Evolutionary conservation across 2,888 invertebrate genomes (phyloP), one percentile per base, ranked within the genome.

Genomic region (Entomobrya multifasciata): DNA sequence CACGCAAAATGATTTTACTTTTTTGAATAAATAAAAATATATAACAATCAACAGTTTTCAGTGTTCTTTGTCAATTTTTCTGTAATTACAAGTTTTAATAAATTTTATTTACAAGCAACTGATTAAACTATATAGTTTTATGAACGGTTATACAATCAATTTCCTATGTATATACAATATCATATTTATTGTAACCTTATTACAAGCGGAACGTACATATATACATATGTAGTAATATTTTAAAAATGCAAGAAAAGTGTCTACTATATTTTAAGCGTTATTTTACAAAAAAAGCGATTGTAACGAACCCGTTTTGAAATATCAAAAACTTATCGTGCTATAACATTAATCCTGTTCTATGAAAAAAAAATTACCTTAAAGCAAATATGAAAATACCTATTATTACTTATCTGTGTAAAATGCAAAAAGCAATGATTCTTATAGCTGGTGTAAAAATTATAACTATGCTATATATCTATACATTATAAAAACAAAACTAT

Each of bases 281-380:
- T 47, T 72, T 72, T 47, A 25, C 49, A 72, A 49, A 25, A 72
- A 72, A 65, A 36, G 5, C n/a, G 44, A 44, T 67, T 67, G 60
- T 62, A 62, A 62, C 60, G 60, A 55, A 57, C 17, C 60, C 60
- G 57, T 60, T 22, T 77, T 76, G 57, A 41, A 25, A 79, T 52
- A 65, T 55, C 79, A 30, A 49, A 62, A n/a, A 62, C 20, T 30
- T 11, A 65, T 79, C 76, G 57, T 76, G 76, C 76, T 78, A n/a
- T 30, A 25, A 11, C 41, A 65, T 41, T 17, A 65, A n/a, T 65
- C 79, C 65, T 65, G 65, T 79, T 79, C 79, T 47, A 60, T 74
- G 52, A 74, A 74, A 17, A n/a, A n/a, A n/a, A 49, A 17, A 52
- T 74, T 49, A 65, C 65, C 41, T 65, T 41, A 60, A 62, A 41